These are phyloP conservation scores for Scomber scombrus DNA, from an alignment of 2,113 vertebrate genomes.

Conservation along the genomic window DNA sequence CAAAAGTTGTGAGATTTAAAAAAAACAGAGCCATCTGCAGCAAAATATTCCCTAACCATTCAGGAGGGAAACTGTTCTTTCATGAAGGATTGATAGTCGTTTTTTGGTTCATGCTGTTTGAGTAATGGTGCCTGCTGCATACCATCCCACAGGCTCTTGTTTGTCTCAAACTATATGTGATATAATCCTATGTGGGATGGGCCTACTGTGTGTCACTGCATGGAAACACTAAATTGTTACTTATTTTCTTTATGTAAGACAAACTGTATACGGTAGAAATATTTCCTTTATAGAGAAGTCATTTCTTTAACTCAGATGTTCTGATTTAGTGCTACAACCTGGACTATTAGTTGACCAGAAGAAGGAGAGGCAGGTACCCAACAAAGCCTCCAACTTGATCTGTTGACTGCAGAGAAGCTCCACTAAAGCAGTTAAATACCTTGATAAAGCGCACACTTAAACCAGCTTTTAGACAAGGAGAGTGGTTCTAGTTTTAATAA, in stretches of 20 bases:
- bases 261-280: neutral
- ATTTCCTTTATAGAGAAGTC: too few species aligned
- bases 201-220: constrained; percentile 41
- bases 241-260: neutral
- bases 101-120: constrained; percentile 36
- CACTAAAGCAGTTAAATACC: constrained; percentile 39
- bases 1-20: constrained; percentile 12
- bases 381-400: constrained; percentile 19
- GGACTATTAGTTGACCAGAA: constrained; percentile 20
- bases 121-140: constrained; percentile 34
- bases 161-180: constrained; percentile 32
- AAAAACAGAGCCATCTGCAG: constrained; percentile 30
- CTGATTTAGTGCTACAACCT: constrained; percentile 9
- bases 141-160: constrained; percentile 38
- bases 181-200: constrained; percentile 48
- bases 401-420: constrained; percentile 32
- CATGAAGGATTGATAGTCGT: constrained; percentile 33
- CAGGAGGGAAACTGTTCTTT: constrained; percentile 1
- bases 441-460: neutral
- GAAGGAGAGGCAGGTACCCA: constrained; percentile 6
- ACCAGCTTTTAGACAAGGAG: neutral
- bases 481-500: neutral
- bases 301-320: neutral
- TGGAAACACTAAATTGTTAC: constrained; percentile 14
- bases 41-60: constrained; percentile 31